Evolutionary conservation across 2,888 invertebrate species (phyloP).

Genomic region (Pandemis cinnamomeana): DNA sequence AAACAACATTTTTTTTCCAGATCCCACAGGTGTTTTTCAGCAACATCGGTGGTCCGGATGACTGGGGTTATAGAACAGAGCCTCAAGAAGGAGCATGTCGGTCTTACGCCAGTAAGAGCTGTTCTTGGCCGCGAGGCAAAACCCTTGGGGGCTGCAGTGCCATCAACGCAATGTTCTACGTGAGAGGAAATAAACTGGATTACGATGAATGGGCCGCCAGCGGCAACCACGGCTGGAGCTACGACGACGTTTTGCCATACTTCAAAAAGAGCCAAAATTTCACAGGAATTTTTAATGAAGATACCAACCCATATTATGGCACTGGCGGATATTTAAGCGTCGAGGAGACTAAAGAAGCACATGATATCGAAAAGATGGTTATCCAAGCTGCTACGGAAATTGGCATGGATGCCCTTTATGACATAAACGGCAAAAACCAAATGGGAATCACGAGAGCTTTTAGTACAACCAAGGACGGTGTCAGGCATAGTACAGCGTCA

Average conservation of each 20-base stretch:
- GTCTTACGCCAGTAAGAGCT: constrained; percentile 65
- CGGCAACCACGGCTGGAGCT: constrained; percentile 85
- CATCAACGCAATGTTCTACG: constrained; percentile 84
- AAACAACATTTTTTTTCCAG: constrained; percentile 58
- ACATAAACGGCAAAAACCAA: constrained; percentile 75
- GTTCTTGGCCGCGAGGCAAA: constrained; percentile 86
- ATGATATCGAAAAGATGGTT: constrained; percentile 58
- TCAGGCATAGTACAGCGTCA: constrained; percentile 79
- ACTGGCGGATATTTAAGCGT: constrained; percentile 71
- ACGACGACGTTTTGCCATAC: constrained; percentile 79
- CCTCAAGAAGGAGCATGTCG: constrained; percentile 72
- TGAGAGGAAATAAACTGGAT: constrained; percentile 81
- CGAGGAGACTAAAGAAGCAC: constrained; percentile 52
- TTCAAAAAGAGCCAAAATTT: constrained; percentile 81
- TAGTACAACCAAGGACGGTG: constrained; percentile 74
- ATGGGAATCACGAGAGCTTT: constrained; percentile 77
- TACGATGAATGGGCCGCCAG: constrained; percentile 82
- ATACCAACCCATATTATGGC: constrained; percentile 61
- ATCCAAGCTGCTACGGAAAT: constrained; percentile 71
- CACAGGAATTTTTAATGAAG: constrained; percentile 47
- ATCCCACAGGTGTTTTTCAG: constrained; percentile 60
- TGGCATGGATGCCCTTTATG: constrained; percentile 67
- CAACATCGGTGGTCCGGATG: constrained; percentile 60
- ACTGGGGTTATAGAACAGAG: constrained; percentile 84
- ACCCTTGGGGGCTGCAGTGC: constrained; percentile 85